Conservation (phyloP, 2,888 invertebrate species). For the Machimus atricapillus region DNA sequence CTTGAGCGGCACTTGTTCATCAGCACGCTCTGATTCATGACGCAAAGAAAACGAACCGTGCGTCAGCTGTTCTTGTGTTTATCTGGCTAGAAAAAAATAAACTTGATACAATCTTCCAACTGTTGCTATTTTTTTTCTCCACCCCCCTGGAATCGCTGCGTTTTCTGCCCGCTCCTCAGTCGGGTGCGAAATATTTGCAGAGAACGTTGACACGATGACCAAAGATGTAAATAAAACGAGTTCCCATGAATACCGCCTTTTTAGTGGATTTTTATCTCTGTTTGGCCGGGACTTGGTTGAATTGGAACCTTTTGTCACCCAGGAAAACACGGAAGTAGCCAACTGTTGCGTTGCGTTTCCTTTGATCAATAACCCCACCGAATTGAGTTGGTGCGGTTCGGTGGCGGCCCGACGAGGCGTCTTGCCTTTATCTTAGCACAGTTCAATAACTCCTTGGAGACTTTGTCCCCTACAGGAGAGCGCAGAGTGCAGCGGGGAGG, state of each 20-base stretch:
- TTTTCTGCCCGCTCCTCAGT: not conserved
- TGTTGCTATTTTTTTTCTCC: not conserved
- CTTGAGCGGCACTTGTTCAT: not conserved
- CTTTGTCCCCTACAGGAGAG: not conserved
- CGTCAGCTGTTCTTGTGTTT: not conserved
- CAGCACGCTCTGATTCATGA: not conserved
- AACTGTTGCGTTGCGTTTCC: not conserved
- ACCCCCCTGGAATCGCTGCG: not conserved
- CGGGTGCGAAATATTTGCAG: not conserved
- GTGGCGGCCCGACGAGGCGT: not conserved
- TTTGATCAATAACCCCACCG: not conserved
- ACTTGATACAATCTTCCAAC: not conserved
- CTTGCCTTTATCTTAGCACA: not conserved
- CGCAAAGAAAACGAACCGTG: not conserved
- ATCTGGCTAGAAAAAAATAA: not conserved
- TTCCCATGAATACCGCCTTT: not conserved
- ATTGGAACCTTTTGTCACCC: not conserved
- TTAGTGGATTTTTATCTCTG: not conserved
- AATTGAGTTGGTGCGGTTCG: not conserved
- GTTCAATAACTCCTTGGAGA: not conserved
- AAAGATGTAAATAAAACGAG: not conserved
- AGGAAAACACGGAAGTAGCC: not conserved
- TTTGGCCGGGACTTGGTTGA: not conserved
- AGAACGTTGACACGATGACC: not conserved
- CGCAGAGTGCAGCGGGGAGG: not conserved